Evolutionary conservation across 2,888 invertebrate species (phyloP), one percentile per base, ranked within the genome.

Genomic region (Eilema depressum): DNA sequence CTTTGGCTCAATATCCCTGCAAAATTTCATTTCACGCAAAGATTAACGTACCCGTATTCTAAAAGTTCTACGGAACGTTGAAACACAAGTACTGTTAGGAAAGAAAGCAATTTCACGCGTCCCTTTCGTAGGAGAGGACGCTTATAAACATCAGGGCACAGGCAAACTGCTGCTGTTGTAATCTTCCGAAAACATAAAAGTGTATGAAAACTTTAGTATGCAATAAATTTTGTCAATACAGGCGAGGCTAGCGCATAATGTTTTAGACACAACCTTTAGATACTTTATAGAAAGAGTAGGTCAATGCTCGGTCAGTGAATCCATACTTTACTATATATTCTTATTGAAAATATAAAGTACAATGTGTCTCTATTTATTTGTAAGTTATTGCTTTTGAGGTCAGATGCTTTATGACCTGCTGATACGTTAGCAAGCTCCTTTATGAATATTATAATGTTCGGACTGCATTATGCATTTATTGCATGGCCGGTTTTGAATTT

Each of bases 131-230:
- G 82, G 83, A 81, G 80, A 85, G 85, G 87, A 82, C 88, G 87
- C 87, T 89, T 90, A 88, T 89, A 89, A 91, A 89, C 88, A 87
- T 88, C 86, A 85, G 84, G 81, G 83, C 77, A 79, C 84, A 70
- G 80, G 84, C 82, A 86, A 88, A 88, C 88, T 86, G 90, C 83
- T 86, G 84, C 83, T 82, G 83, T 84, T 88, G 89, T 90, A 92
- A 92, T 93, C 91, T 92, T 86, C 86, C 85, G 83, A 88, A 92
- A 90, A 89, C 90, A 91, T 92, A 90, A 91, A 91, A 88, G 89
- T 86, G 87, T 90, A 91, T 91, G 90, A 92, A 93, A 92, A 90
- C 85, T 92, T 92, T 92, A 93, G 89, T 92, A 85, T 88, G 88
- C 88, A 90, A 88, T 93, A 92, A 92, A 92, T 92, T 91, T 89